Percentiles rank a stretch among this genome's conserved stretches.
phyloP scores from a whole-genome alignment of 2,797 vertebrate species.

The Melanotaenia maccullochi region DNA sequence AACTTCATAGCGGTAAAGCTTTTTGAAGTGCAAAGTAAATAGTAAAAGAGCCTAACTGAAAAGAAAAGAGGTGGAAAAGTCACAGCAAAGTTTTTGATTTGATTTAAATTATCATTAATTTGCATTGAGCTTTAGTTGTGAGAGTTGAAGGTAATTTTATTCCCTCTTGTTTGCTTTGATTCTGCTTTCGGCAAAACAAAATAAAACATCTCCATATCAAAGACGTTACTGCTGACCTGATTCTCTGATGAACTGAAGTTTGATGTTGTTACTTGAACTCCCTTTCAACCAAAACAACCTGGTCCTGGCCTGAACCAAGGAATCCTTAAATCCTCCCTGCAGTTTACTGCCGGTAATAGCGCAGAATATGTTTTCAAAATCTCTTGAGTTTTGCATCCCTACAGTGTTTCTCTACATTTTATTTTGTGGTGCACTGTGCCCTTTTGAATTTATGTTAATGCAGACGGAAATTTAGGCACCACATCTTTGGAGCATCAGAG shows the following conservation, averaged over 20 bases:
- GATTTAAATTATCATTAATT: slow-evolving; percentile 9
- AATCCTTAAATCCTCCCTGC: background rate
- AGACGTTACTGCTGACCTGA: slow-evolving; percentile 39
- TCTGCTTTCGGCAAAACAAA: slow-evolving; percentile 41
- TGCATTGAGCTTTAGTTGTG: slow-evolving; percentile 1
- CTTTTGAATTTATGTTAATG: background rate
- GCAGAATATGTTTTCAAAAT: background rate
- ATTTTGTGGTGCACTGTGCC: background rate
- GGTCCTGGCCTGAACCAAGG: slow-evolving; percentile 2
- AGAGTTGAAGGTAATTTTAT: slow-evolving; percentile 38
- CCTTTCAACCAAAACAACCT: slow-evolving; percentile 12
- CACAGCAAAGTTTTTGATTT: slow-evolving; percentile 26
- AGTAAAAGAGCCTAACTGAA: slow-evolving; percentile 2
- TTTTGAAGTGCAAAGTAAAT: slow-evolving; percentile 3
- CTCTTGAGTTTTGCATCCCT: too few species aligned
- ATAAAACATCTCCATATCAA: slow-evolving; percentile 59
- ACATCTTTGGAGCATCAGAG: background rate
- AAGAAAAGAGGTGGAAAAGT: background rate
- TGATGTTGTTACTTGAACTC: slow-evolving; percentile 7
- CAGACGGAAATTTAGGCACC: background rate
- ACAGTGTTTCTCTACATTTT: background rate
- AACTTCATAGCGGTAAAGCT: background rate
- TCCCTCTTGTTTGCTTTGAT: slow-evolving; percentile 41
- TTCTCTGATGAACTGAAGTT: slow-evolving; percentile 23
- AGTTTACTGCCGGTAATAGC: background rate